Evolutionary conservation across 2,113 vertebrate species (phyloP), one percentile per base, ranked within the genome.

Genomic region (Dipodomys ordii): DNA sequence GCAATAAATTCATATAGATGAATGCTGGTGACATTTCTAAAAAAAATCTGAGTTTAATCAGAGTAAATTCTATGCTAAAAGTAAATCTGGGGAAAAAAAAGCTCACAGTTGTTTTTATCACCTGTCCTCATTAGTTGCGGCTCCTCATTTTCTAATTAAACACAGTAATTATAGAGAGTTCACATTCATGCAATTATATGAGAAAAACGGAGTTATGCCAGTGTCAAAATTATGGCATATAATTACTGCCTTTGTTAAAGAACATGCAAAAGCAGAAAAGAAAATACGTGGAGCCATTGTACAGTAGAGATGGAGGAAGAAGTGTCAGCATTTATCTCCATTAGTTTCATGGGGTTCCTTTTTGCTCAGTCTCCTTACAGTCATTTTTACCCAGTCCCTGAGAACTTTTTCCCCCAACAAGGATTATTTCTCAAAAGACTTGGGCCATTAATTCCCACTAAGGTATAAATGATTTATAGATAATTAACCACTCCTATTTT

Each of bases 131-230:
- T 96, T 96, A 97, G 93, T 89, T 79, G 74, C 57, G 53, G 96
- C 85, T 94, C 53, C 44, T 92, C 72, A 91, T 96, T 96, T 96
- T 96, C 93, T 94, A 97, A 96, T 96, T 97, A 94, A 93, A 87
- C 18, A 49, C 32, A 77, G 90, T 94, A 87, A 96, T 96, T 95
- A 83, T 30, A 89, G 90, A 93, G 86, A 94, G 91, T 92, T 97
- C 94, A 84, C 62, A 88, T 94, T 94, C 87, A 49, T 67, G 78
- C 87, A 96, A 84, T 95, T 95, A 96, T 80, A 79, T 64, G 84
- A 87, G 90, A 93, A 83, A 92, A 96, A 84, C 72, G 87, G 85
- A 97, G 81, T 92, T 96, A 89, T 76, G 80, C 88, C 79, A 77
- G n/a, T 90, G 87, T 95, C 82, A 85, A 79, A 94, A 88, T 85